Conservation (phyloP, 2,888 invertebrate species). For the Catonia carolina region DNA sequence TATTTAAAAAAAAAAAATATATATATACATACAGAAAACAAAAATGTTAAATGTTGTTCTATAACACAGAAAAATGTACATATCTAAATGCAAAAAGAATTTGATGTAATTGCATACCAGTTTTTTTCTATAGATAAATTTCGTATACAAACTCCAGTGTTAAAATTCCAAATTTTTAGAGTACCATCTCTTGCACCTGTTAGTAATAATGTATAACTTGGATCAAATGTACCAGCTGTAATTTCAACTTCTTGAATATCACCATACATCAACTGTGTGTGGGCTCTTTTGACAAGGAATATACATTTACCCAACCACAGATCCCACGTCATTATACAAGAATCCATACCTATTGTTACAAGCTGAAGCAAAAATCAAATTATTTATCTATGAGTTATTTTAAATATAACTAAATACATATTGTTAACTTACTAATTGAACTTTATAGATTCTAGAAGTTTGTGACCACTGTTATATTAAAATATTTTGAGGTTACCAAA, state of each 20-base stretch:
- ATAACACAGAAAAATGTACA: too few species aligned
- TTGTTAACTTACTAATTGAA: too few species aligned
- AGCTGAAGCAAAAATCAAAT: slow-evolving; percentile 43
- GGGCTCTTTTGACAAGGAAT: slow-evolving; percentile 61
- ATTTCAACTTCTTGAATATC: slow-evolving; percentile 62
- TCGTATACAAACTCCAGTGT: slow-evolving; percentile 65
- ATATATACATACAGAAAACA: too few species aligned
- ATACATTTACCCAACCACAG: slow-evolving; percentile 60
- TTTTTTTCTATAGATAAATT: slow-evolving; percentile 57
- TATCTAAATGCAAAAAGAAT: too few species aligned
- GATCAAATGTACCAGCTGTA: slow-evolving; percentile 70
- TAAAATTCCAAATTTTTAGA: slow-evolving; percentile 70
- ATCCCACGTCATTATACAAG: slow-evolving; percentile 77
- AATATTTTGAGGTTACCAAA: too few species aligned
- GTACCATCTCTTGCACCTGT: slow-evolving; percentile 54
- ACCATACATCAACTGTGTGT: slow-evolving; percentile 59
- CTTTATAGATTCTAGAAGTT: too few species aligned
- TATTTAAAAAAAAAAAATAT: too few species aligned
- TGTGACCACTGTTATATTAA: too few species aligned
- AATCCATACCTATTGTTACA: slow-evolving; percentile 71
- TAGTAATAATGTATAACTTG: slow-evolving; percentile 61
- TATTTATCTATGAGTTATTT: slow-evolving; percentile 1
- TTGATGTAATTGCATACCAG: too few species aligned
- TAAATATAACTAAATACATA: too few species aligned
- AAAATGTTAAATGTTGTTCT: too few species aligned